Base-by-base conservation (phyloP, 92 coral and sea anemone species). In the Ricordea florida region DNA sequence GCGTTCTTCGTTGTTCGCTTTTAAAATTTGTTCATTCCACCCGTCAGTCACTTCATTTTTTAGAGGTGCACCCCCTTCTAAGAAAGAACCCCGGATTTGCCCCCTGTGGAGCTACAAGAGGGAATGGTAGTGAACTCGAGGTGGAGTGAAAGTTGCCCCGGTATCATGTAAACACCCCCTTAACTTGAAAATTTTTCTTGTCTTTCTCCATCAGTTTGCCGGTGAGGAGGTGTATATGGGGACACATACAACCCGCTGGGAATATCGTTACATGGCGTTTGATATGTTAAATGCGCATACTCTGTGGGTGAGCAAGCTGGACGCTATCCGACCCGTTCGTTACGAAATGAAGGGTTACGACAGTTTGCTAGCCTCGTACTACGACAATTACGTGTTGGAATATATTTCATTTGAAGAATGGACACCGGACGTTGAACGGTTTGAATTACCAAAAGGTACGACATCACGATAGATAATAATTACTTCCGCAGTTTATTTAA, bases 341-440 rank as follows among this genome's bases (percentile, higher is more conserved):
- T 93, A 93, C 47, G 98, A 91, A 74, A 93, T 93, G 98, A 91
- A 93, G 53, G 98, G 98, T 41, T 93, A 93, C 58, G 98, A 93
- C 81, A 93, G 90, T 33, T 67, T 93, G 43, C 57, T 93, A 78
- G 98, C 98, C 29, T 87, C 97, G 6, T 92, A 93, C 32, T 93
- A 93, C 45, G 98, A 93, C 33, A 69, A 87, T 14, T 93, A 93
- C 57, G 82, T 93, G 15, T 38, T 93, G 71, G 98, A 94, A 41
- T 94, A 94, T 53, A 85, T 94, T 53, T 88, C 98, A 4, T 94
- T 94, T 65, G 98, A 94, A 32, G 93, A 91, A 53, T 94, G 98
- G 98, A 85, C 87, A 71, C 97, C 98, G 1, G 90, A 94, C 44
- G 7, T 85, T 63, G 76, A 87, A 14, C 80, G 47, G 35, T 94